phyloP scores from a whole-genome alignment of 2,113 vertebrate species.

The Centropus bengalensis region DNA sequence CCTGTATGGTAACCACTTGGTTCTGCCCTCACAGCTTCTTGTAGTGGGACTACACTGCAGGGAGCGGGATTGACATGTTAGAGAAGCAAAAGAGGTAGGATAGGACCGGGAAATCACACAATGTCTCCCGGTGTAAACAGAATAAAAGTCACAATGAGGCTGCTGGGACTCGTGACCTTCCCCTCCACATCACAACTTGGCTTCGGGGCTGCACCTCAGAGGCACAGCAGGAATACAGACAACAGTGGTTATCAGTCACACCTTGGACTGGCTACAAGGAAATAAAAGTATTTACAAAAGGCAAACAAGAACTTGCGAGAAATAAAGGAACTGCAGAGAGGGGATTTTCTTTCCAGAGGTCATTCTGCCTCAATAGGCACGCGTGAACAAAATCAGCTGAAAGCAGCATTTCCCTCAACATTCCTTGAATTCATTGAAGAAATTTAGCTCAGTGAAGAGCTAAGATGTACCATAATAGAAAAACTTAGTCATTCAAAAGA shows the following conservation, averaged over 20 bases:
- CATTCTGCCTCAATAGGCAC: background rate
- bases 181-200: background rate
- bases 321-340: background rate
- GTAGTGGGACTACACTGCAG: background rate
- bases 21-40: background rate
- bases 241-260: too few relatives aligned
- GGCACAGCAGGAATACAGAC: background rate
- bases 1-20: background rate
- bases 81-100: background rate
- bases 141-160: background rate
- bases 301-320: background rate
- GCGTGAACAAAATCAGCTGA: background rate
- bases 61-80: too few relatives aligned
- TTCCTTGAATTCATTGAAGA: background rate
- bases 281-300: background rate
- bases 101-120: background rate
- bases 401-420: accelerated
- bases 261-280: background rate
- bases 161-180: background rate
- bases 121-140: background rate
- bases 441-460: background rate
- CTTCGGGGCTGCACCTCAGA: background rate
- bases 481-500: background rate
- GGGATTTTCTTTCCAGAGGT: background rate
- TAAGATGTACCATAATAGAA: background rate